phyloP scores from a whole-genome alignment of 2,113 vertebrate species.

The Leptobrachium ailaonicum region DNA sequence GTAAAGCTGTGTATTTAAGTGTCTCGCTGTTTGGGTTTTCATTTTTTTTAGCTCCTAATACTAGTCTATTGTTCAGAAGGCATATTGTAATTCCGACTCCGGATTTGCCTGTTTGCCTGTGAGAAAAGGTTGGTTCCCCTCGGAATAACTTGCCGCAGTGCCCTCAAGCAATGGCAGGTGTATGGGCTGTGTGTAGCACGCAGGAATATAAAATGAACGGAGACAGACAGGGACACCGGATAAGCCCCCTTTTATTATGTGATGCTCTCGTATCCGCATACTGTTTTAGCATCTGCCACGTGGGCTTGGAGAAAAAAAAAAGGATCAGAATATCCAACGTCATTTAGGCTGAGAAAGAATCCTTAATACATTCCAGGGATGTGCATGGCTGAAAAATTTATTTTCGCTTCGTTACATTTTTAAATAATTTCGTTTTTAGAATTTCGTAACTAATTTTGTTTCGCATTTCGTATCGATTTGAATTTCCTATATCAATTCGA shows the following conservation, averaged over 20 bases:
- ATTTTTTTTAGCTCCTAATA: constrained; percentile 45
- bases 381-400: no score
- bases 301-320: no score
- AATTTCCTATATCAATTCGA: no score
- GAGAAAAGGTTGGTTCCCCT: constrained; percentile 61
- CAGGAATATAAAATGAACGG: not conserved
- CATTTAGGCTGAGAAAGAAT: no score
- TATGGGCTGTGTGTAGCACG: not conserved
- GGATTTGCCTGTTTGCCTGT: constrained; percentile 55
- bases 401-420: no score
- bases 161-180: constrained; percentile 57
- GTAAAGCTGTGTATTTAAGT: constrained; percentile 34
- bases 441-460: no score
- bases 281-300: not conserved
- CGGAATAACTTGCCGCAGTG: constrained; percentile 54
- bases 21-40: not conserved
- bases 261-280: not conserved
- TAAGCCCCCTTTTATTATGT: not conserved
- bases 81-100: constrained; percentile 50
- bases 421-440: no score
- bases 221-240: not conserved
- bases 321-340: no score
- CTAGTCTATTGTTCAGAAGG: constrained; percentile 48
- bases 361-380: no score
- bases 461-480: no score